Conservation (phyloP, 2,888 invertebrate genomes). For the Syrphus vitripennis region DNA sequence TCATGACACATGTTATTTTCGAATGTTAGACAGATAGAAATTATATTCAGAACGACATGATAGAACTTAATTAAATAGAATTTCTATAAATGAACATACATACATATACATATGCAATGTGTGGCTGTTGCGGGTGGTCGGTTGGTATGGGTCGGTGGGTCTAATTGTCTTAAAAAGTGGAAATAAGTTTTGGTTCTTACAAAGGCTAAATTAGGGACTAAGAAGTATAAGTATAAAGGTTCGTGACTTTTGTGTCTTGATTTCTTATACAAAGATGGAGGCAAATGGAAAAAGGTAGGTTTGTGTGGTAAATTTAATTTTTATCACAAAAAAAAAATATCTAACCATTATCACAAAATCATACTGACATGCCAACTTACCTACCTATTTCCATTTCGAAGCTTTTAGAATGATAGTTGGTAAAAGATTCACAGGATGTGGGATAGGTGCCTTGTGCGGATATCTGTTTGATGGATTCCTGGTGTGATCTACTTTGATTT, state of each 20-base stretch:
- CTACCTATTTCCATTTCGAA: background rate
- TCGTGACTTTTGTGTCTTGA: conserved; percentile 7
- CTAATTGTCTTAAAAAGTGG: background rate
- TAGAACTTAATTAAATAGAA: conserved; percentile 43
- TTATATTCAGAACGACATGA: conserved; percentile 24
- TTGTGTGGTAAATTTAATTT: background rate
- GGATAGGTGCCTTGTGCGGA: too few species aligned
- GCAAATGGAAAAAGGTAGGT: background rate
- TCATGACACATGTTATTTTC: conserved; percentile 23
- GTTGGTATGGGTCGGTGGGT: background rate
- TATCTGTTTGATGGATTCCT: too few species aligned
- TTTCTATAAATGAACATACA: too few species aligned
- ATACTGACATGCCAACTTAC: conserved; percentile 30
- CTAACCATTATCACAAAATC: background rate
- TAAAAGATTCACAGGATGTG: background rate
- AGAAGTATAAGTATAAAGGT: background rate
- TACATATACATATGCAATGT: too few species aligned
- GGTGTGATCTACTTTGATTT: too few species aligned
- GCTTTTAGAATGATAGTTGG: background rate
- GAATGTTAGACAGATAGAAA: background rate
- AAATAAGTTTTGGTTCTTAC: background rate
- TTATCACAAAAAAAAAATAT: conserved; percentile 10
- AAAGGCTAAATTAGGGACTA: background rate
- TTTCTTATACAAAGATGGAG: background rate
- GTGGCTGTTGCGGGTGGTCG: background rate